These are phyloP conservation scores for Halcyon chelicuti DNA, from an alignment of 2,797 vertebrate species.

Conservation along the genomic window DNA sequence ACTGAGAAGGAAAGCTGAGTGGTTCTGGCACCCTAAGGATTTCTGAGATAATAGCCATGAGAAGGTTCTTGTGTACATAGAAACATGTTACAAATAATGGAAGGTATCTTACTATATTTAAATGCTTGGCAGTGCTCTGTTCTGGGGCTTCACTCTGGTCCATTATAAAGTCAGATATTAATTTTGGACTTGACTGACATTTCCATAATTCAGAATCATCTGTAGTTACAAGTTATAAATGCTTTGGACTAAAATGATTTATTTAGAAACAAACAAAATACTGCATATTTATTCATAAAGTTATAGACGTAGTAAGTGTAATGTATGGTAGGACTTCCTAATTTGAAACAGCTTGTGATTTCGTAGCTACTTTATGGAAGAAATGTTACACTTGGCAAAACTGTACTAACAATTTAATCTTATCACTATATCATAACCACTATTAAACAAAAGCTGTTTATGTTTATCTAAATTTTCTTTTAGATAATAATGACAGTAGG, in stretches of 20 bases:
- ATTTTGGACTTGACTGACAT: neutral
- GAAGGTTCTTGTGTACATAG: neutral
- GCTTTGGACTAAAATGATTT: neutral
- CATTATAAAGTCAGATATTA: neutral
- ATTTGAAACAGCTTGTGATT: neutral
- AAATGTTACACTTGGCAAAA: neutral
- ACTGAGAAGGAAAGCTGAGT: constrained; percentile 60
- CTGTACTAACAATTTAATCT: neutral
- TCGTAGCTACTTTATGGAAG: neutral
- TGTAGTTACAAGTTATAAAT: neutral
- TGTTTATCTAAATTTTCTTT: neutral
- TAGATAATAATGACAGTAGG: neutral
- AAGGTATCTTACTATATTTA: neutral
- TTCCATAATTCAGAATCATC: neutral
- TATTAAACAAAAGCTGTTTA: neutral
- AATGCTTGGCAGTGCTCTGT: neutral
- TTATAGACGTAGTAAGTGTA: neutral
- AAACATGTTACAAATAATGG: constrained; percentile 11
- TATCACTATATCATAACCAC: neutral
- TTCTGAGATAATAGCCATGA: constrained; percentile 11
- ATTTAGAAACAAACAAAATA: neutral
- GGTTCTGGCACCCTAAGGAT: constrained; percentile 33
- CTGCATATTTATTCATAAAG: neutral
- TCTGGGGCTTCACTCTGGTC: neutral
- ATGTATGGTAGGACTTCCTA: neutral